These are phyloP conservation scores for Bos indicus DNA, from an alignment of 2,113 vertebrate species.

Conservation along the genomic window DNA sequence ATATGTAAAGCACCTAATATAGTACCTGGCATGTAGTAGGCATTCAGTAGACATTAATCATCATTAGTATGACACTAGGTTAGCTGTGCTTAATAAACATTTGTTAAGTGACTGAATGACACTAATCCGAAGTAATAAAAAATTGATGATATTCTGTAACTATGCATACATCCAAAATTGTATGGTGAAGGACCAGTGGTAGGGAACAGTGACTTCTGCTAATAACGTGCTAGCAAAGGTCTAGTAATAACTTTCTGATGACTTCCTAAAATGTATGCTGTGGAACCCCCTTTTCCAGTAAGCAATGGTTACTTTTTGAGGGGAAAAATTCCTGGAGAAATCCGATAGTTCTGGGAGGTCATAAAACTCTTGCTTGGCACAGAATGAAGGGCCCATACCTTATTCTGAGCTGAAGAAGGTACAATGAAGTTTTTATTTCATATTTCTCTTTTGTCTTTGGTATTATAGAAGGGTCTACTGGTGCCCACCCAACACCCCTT, in stretches of 20 bases:
- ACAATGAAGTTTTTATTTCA: background rate
- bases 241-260: background rate
- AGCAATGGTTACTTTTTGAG: background rate
- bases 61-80: background rate
- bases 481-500: background rate
- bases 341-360: background rate
- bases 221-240: background rate
- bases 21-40: background rate
- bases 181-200: background rate
- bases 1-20: background rate
- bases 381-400: background rate
- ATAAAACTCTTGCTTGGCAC: background rate
- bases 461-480: background rate
- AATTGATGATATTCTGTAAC: background rate
- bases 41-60: background rate
- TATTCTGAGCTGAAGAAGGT: background rate
- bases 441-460: background rate
- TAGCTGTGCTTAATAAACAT: background rate
- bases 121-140: background rate
- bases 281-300: background rate
- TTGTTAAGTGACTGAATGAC: background rate
- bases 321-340: background rate
- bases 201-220: background rate
- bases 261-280: background rate
- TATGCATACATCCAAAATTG: background rate